These are phyloP conservation scores for Gorsachius magnificus DNA, from an alignment of 2,797 vertebrate species.

Conservation along the genomic window DNA sequence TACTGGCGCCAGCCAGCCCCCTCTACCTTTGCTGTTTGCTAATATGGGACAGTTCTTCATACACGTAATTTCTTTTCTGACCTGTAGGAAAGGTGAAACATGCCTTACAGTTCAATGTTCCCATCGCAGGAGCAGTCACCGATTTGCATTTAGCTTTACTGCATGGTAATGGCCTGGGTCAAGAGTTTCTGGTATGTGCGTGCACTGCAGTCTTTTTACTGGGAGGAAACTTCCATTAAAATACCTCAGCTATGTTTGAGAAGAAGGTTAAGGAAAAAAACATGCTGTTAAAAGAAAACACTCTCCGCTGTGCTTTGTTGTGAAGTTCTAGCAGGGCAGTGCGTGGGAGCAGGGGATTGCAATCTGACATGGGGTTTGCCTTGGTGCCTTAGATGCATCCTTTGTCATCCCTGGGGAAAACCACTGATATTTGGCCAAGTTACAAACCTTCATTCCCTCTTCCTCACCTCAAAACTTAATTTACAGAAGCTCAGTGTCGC, in stretches of 20 bases:
- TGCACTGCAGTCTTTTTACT: neutral
- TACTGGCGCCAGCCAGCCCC: neutral
- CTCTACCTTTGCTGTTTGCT: neutral
- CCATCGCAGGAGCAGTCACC: neutral
- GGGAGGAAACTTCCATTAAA: slow-evolving; percentile 42
- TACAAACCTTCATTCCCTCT: neutral
- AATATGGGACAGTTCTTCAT: neutral
- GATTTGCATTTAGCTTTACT: neutral
- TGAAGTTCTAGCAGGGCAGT: neutral
- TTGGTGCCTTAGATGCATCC: neutral
- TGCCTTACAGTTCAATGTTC: neutral
- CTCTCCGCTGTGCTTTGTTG: neutral
- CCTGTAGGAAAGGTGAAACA: neutral
- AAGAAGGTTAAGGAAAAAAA: neutral
- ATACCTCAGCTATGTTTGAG: neutral
- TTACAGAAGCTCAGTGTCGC: neutral
- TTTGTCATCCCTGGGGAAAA: neutral
- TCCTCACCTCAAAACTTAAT: neutral
- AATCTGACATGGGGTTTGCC: neutral
- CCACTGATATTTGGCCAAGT: neutral
- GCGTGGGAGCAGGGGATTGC: neutral
- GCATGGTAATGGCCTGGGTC: neutral
- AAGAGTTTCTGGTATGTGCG: slow-evolving; percentile 1
- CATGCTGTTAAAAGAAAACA: neutral
- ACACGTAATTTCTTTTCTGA: neutral